Conservation (phyloP, 2,113 vertebrate species). For the Forbesichthys agassizii region DNA sequence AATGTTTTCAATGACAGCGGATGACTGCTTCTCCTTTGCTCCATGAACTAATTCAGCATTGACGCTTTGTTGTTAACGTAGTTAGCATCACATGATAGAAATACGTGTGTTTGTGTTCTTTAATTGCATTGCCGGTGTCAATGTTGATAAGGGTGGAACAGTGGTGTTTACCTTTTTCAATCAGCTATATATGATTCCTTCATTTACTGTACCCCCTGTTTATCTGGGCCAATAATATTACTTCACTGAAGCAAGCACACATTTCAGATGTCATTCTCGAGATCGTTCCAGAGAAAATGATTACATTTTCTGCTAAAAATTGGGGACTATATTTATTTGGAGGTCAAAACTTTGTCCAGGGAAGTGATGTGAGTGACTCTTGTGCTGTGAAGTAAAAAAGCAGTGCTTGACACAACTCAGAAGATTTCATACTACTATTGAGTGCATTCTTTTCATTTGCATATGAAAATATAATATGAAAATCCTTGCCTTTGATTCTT, state of each 20-base stretch:
- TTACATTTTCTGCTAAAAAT: too few species aligned
- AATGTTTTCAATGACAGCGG: slow-evolving; percentile 16
- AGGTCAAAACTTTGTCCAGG: not conserved
- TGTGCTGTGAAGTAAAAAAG: not conserved
- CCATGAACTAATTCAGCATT: slow-evolving; percentile 30
- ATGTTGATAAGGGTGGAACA: slow-evolving; percentile 42
- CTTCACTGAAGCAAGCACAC: too few species aligned
- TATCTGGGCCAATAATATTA: too few species aligned
- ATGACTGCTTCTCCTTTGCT: slow-evolving; percentile 11
- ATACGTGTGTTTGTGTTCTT: slow-evolving; percentile 27
- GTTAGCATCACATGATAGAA: slow-evolving; percentile 54
- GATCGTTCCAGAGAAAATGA: too few species aligned
- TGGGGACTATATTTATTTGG: too few species aligned
- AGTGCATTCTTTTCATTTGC: slow-evolving; percentile 4
- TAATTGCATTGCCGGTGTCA: slow-evolving; percentile 44
- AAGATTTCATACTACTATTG: not conserved
- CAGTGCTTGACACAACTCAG: not conserved
- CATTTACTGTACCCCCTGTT: not conserved
- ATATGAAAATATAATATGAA: slow-evolving; percentile 19
- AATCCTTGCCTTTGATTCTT: slow-evolving; percentile 21
- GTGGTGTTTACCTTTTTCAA: slow-evolving; percentile 33
- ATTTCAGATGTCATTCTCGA: too few species aligned
- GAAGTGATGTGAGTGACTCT: not conserved
- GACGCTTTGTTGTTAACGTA: slow-evolving; percentile 45
- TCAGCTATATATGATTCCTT: not conserved